Conservation (phyloP, 2,888 invertebrate genomes). For the Pharmacophagus antenor region DNA sequence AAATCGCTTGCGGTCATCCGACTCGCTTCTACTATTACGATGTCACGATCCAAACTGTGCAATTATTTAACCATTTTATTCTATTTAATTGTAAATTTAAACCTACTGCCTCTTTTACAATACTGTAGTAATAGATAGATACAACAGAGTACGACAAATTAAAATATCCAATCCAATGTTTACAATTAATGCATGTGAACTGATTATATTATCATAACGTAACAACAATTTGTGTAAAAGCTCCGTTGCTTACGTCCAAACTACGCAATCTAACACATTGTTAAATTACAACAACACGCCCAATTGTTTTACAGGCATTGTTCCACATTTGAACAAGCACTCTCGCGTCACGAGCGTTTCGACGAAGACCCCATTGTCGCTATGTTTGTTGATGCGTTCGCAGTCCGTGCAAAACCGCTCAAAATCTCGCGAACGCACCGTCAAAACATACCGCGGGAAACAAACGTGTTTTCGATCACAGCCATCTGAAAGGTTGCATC, state of each 20-base stretch:
- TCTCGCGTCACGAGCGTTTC: conserved; percentile 67
- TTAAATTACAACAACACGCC: conserved; percentile 62
- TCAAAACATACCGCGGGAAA: conserved; percentile 57
- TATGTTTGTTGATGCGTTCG: conserved; percentile 69
- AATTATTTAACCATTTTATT: conserved; percentile 1
- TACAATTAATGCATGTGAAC: neutral
- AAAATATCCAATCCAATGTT: neutral
- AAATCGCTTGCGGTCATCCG: conserved; percentile 72
- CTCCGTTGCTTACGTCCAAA: conserved; percentile 53
- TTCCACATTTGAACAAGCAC: conserved; percentile 67
- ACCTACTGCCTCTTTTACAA: neutral
- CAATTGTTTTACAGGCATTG: conserved; percentile 78
- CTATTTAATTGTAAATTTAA: neutral
- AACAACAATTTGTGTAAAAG: conserved; percentile 53
- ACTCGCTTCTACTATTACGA: conserved; percentile 28
- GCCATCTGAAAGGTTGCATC: conserved; percentile 30
- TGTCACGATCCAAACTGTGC: conserved; percentile 5
- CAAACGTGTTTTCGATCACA: conserved; percentile 40
- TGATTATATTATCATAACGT: conserved; percentile 3
- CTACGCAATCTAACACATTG: conserved; percentile 62
- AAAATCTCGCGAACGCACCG: conserved; percentile 68
- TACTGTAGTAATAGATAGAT: no score
- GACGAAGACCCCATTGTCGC: conserved; percentile 74
- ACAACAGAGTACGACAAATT: no score
- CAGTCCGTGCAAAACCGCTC: conserved; percentile 57